Evolutionary conservation across 2,888 invertebrate species (phyloP).

Genomic region (Apomyelois bistriatella): DNA sequence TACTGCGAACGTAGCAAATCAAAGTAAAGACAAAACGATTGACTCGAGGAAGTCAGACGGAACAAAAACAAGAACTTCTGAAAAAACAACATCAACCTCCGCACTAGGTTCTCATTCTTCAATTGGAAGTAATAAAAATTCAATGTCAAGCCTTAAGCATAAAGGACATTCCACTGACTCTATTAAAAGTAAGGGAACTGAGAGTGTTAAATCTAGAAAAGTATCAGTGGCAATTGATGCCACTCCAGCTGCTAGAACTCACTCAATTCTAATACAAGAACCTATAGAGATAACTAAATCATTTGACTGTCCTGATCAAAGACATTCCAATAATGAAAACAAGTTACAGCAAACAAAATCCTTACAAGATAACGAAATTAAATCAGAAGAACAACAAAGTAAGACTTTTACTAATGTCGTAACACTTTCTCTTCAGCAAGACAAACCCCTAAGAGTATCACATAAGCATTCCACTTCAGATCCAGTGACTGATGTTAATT

Average conservation of each 20-base stretch:
- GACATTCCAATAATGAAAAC: slow-evolving; percentile 50
- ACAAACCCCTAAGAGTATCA: slow-evolving; percentile 72
- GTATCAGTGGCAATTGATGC: slow-evolving; percentile 90
- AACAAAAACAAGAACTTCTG: slow-evolving; percentile 55
- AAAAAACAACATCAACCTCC: slow-evolving; percentile 71
- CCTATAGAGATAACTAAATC: slow-evolving; percentile 87
- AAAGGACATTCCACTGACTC: slow-evolving; percentile 67
- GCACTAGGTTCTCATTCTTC: slow-evolving; percentile 69
- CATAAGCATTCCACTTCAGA: slow-evolving; percentile 85
- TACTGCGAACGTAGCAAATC: slow-evolving; percentile 35
- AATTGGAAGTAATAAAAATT: slow-evolving; percentile 56
- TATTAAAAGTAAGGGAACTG: slow-evolving; percentile 61
- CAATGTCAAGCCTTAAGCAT: slow-evolving; percentile 40
- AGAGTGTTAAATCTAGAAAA: slow-evolving; percentile 79
- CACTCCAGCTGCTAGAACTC: slow-evolving; percentile 86
- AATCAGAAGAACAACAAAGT: slow-evolving; percentile 25
- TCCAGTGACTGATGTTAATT: slow-evolving; percentile 81
- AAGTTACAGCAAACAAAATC: slow-evolving; percentile 66
- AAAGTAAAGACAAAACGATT: slow-evolving; percentile 34
- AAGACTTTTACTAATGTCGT: slow-evolving; percentile 63
- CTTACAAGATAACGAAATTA: slow-evolving; percentile 51
- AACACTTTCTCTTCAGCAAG: slow-evolving; percentile 50
- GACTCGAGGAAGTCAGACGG: slow-evolving; percentile 41
- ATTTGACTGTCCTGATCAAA: slow-evolving; percentile 63
- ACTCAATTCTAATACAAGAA: slow-evolving; percentile 86